These are phyloP conservation scores for Takifugu bimaculatus DNA, from an alignment of 2,113 vertebrate species.

Conservation along the genomic window DNA sequence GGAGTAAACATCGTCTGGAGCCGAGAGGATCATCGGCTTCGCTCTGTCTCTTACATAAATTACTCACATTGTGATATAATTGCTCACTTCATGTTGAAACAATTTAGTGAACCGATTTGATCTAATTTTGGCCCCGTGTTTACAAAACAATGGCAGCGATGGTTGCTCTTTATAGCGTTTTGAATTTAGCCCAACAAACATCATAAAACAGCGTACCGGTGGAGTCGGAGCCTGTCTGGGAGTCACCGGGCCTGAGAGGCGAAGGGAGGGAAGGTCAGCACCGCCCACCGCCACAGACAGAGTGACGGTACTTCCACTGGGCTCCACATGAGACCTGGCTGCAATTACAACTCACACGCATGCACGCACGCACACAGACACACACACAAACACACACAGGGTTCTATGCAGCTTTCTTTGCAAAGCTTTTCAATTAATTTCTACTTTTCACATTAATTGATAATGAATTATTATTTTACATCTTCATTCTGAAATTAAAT, in stretches of 20 bases:
- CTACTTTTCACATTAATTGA: no score
- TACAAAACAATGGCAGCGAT: constrained; percentile 2
- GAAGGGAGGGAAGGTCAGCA: constrained; percentile 64
- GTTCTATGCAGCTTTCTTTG: not conserved
- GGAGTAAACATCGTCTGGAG: constrained; percentile 38
- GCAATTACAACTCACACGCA: constrained; percentile 68
- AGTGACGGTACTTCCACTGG: constrained; percentile 74
- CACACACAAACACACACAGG: constrained; percentile 52
- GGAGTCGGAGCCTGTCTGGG: constrained; percentile 45
- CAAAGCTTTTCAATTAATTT: no score
- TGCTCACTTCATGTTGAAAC: not conserved
- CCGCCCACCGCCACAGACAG: constrained; percentile 73
- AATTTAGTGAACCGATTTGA: not conserved
- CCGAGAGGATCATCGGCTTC: constrained; percentile 20
- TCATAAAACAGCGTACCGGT: constrained; percentile 32
- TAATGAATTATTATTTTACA: no score
- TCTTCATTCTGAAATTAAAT: no score
- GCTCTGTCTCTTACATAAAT: constrained; percentile 9
- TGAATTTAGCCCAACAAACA: no score
- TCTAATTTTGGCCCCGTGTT: not conserved
- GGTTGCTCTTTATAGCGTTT: not conserved
- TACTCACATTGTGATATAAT: constrained; percentile 12
- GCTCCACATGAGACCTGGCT: constrained; percentile 68
- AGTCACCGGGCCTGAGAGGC: constrained; percentile 48
- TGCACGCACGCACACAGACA: constrained; percentile 37